phyloP scores from a whole-genome alignment of 2,797 vertebrate genomes.

The Helostoma temminkii region DNA sequence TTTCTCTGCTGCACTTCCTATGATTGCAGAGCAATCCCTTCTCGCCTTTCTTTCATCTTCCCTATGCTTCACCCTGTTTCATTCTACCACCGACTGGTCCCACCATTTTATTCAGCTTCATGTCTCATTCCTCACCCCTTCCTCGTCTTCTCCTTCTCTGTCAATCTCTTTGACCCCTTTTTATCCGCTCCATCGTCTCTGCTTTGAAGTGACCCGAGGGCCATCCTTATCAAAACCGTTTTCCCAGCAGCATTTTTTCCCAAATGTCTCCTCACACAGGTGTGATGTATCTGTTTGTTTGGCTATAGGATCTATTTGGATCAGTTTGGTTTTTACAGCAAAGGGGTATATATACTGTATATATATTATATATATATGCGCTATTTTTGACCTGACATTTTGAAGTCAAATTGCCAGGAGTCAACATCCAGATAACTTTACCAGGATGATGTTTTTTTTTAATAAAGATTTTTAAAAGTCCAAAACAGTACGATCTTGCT shows the following conservation, averaged over 20 bases:
- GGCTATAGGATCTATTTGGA: too few species aligned
- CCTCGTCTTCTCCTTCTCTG: neutral
- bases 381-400: too few species aligned
- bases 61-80: constrained; percentile 15
- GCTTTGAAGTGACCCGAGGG: constrained; percentile 68
- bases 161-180: constrained; percentile 31
- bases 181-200: constrained; percentile 49
- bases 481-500: too few species aligned
- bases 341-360: too few species aligned
- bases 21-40: constrained; percentile 28
- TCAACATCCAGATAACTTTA: too few species aligned
- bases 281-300: neutral
- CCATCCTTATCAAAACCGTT: constrained; percentile 47
- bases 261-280: neutral
- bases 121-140: constrained; percentile 9
- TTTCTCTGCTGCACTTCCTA: constrained; percentile 6
- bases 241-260: constrained; percentile 16
- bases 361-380: too few species aligned
- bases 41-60: constrained; percentile 39
- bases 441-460: too few species aligned
- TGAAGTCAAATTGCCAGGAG: too few species aligned
- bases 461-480: too few species aligned
- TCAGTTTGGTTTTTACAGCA: too few species aligned
- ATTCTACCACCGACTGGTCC: constrained; percentile 11
- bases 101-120: constrained; percentile 24